Conservation (phyloP, 2,113 vertebrate species). For the Lasiurus borealis region DNA sequence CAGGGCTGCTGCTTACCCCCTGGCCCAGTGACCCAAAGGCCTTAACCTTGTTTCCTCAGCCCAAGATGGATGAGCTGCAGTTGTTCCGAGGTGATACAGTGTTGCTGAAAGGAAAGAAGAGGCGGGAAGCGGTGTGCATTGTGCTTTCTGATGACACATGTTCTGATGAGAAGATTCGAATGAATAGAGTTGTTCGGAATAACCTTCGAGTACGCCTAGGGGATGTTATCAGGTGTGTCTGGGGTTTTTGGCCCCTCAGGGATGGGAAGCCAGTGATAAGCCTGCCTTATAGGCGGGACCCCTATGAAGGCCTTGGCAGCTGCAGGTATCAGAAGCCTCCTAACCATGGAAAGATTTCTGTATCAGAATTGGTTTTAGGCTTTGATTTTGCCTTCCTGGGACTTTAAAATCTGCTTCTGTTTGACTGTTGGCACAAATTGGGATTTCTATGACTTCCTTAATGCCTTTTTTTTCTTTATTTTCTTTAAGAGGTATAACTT, state of each 20-base stretch:
- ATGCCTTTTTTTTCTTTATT: not conserved
- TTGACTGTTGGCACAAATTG: slow-evolving; percentile 5
- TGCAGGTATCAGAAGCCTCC: not conserved
- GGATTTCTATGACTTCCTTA: slow-evolving; percentile 33
- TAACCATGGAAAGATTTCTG: not conserved
- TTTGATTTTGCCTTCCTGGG: slow-evolving; percentile 36
- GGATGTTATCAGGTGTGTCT: slow-evolving; percentile 96
- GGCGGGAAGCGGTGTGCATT: slow-evolving; percentile 98
- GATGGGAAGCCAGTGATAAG: slow-evolving; percentile 60
- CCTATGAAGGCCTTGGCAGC: not conserved
- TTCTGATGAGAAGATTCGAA: slow-evolving; percentile 99
- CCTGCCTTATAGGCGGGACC: not conserved
- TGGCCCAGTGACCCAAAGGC: slow-evolving; percentile 33
- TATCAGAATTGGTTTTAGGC: slow-evolving; percentile 19
- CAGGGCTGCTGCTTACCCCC: slow-evolving; percentile 24
- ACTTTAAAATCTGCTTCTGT: slow-evolving; percentile 20
- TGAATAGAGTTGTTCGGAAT: slow-evolving; percentile 99
- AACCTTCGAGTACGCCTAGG: slow-evolving; percentile 97
- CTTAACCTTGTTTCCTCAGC: slow-evolving; percentile 85
- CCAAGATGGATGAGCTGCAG: slow-evolving; percentile 99
- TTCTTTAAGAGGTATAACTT: not conserved
- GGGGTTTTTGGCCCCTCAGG: not conserved
- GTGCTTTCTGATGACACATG: slow-evolving; percentile 98
- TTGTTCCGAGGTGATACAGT: slow-evolving; percentile 99
- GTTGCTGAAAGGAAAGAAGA: slow-evolving; percentile 98